phyloP scores from a whole-genome alignment of 1,140 invertebrate species.

The Calliphora vicina region DNA sequence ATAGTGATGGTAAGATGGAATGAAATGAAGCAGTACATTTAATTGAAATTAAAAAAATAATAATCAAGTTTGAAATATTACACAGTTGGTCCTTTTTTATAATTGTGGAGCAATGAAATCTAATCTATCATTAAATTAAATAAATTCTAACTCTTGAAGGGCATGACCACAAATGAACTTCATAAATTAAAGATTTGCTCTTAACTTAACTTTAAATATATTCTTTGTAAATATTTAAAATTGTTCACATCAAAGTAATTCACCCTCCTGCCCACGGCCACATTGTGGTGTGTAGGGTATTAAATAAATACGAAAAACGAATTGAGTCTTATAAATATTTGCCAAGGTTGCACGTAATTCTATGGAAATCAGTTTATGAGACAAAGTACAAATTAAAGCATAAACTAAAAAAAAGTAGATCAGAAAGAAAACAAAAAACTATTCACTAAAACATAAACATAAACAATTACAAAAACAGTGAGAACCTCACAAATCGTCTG shows the following conservation, averaged over 20 bases:
- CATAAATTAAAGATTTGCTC: background rate
- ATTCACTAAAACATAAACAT: background rate
- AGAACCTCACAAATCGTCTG: background rate
- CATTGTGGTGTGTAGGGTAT: background rate
- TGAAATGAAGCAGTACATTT: no score
- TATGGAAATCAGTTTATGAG: conserved; percentile 16
- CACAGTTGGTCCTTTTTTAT: no score
- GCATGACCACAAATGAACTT: background rate
- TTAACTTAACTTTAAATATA: background rate
- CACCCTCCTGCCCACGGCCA: background rate
- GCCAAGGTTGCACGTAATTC: background rate
- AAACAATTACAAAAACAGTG: background rate
- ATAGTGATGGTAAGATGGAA: no score
- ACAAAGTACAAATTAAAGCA: background rate
- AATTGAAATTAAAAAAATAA: no score
- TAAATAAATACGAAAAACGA: background rate
- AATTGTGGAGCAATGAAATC: no score
- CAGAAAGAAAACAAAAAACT: background rate
- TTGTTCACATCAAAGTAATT: background rate
- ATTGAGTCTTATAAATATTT: background rate
- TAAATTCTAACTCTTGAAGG: background rate
- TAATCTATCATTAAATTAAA: background rate
- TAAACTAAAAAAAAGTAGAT: background rate
- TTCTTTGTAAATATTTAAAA: background rate
- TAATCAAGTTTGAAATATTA: no score